These are phyloP conservation scores for Megathymus violae DNA, from an alignment of 1,140 invertebrate genomes.

Conservation along the genomic window DNA sequence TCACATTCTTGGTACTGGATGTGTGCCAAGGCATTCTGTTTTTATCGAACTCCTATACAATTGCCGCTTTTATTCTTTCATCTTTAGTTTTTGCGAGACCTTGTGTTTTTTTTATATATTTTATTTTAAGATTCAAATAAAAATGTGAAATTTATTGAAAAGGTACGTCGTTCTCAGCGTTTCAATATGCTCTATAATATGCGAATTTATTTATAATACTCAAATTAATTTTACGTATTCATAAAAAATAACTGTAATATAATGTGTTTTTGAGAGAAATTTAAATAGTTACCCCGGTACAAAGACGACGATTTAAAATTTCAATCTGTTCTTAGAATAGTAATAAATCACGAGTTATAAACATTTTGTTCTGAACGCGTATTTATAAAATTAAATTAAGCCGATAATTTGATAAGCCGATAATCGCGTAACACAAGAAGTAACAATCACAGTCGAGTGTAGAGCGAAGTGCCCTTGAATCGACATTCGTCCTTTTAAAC, in stretches of 20 bases:
- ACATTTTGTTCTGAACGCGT: conserved; percentile 1
- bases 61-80: conserved; percentile 39
- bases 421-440: conserved; percentile 28
- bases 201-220: too few species aligned
- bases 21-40: conserved; percentile 60
- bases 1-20: conserved; percentile 58
- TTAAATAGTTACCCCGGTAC: too few species aligned
- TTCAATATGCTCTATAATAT: too few species aligned
- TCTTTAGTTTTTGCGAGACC: conserved; percentile 21
- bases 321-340: neutral
- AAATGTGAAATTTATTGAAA: neutral
- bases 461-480: conserved; percentile 55
- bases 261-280: conserved; percentile 1
- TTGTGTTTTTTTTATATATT: conserved; percentile 8
- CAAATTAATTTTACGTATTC: too few species aligned
- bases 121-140: too few species aligned
- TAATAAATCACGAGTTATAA: neutral
- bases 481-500: conserved; percentile 52
- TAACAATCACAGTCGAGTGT: conserved; percentile 32
- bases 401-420: conserved; percentile 11
- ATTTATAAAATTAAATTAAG: conserved; percentile 11
- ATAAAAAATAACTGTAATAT: neutral
- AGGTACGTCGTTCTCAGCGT: neutral
- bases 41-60: conserved; percentile 53
- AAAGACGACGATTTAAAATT: too few species aligned